These are phyloP conservation scores for Spea multiplicata DNA, from an alignment of 2,113 vertebrate species.

Conservation along the genomic window DNA sequence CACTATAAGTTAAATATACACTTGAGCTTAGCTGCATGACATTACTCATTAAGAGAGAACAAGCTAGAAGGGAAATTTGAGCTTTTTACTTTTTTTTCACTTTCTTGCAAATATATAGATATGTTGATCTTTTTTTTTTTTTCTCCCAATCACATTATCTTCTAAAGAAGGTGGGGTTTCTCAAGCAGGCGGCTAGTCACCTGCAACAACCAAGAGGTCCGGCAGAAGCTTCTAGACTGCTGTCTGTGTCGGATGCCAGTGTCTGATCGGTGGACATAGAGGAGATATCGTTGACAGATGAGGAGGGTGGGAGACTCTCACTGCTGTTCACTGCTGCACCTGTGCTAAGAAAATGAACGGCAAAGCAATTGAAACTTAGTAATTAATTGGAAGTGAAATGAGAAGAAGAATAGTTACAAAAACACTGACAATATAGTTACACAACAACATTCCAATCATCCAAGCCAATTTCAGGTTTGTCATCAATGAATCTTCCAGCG, in stretches of 20 bases:
- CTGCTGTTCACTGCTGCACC: conserved; percentile 99
- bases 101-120: conserved; percentile 40
- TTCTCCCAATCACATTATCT: conserved; percentile 74
- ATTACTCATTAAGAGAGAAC: conserved; percentile 83
- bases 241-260: conserved; percentile 98
- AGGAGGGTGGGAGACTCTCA: conserved; percentile 96
- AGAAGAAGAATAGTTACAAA: background rate
- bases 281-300: conserved; percentile 98
- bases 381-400: background rate
- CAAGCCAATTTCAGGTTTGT: too few relatives aligned
- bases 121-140: conserved; percentile 45
- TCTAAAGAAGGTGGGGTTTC: conserved; percentile 98
- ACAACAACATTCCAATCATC: too few relatives aligned
- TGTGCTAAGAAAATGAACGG: conserved; percentile 97
- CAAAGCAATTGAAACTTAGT: conserved; percentile 83
- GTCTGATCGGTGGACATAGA: conserved; percentile 99
- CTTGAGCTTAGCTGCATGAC: conserved; percentile 79
- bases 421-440: too few relatives aligned
- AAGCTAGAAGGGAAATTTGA: conserved; percentile 70
- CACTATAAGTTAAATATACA: conserved; percentile 90
- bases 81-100: conserved; percentile 53
- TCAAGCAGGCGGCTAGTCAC: conserved; percentile 99
- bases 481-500: too few relatives aligned
- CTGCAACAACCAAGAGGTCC: conserved; percentile 99
- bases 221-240: conserved; percentile 98